Conservation (phyloP, 2,113 vertebrate genomes). For the Leptosomus discolor region DNA sequence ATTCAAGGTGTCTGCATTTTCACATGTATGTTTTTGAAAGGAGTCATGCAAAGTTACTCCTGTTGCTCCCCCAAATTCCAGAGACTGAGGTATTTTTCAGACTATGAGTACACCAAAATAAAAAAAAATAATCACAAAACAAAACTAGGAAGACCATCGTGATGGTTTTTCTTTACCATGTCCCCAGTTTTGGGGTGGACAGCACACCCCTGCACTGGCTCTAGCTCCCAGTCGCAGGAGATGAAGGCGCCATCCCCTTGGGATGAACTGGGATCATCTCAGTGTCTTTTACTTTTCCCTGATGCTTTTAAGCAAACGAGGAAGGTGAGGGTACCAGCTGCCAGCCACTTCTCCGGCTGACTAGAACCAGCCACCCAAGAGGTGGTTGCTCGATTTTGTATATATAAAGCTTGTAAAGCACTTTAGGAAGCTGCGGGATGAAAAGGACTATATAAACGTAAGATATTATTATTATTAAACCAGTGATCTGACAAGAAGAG, state of each 20-base stretch:
- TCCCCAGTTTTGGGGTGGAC: not conserved
- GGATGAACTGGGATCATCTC: not conserved
- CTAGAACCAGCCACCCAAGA: slow-evolving; percentile 59
- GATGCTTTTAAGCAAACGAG: accelerated
- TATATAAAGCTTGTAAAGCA: slow-evolving; percentile 34
- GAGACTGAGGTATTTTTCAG: not conserved
- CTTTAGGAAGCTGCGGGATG: slow-evolving; percentile 47
- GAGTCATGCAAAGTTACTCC: not conserved
- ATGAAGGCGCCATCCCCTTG: accelerated
- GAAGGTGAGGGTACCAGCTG: not conserved
- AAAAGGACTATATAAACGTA: slow-evolving; percentile 52
- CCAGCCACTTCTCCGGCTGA: not conserved
- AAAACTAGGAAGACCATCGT: accelerated
- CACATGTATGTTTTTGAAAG: not conserved
- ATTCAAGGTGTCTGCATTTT: not conserved
- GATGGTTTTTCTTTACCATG: accelerated
- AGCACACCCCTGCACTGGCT: not conserved
- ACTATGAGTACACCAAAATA: not conserved
- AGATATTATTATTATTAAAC: slow-evolving; percentile 67
- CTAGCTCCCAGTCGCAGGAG: not conserved
- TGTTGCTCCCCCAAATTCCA: not conserved
- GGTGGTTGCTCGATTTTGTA: slow-evolving; percentile 1
- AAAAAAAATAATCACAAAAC: not conserved
- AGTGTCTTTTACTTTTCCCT: accelerated
- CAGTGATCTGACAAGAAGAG: slow-evolving; percentile 62